Evolutionary conservation across 2,888 invertebrate species (phyloP).

Genomic region (Torymus auratus): DNA sequence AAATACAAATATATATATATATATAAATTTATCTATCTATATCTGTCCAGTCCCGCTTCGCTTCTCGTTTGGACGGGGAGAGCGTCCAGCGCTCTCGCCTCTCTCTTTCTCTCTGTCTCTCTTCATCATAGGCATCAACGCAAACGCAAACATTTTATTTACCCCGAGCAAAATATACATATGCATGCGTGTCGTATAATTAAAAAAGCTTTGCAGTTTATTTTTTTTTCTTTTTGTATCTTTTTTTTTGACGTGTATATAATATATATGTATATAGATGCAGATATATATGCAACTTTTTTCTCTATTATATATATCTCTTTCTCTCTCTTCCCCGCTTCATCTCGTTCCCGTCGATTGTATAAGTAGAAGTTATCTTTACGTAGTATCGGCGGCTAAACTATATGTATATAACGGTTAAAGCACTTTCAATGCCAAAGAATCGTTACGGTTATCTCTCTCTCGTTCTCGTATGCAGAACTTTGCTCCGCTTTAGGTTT

Average conservation of each 20-base stretch:
- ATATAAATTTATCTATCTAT: conserved; percentile 8
- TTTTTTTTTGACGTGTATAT: neutral
- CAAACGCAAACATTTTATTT: neutral
- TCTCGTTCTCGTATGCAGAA: no score
- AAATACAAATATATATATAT: conserved; percentile 47
- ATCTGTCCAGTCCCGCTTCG: conserved; percentile 1
- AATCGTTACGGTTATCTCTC: conserved; percentile 1
- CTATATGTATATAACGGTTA: conserved; percentile 18
- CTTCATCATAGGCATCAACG: conserved; percentile 38
- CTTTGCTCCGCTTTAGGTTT: no score
- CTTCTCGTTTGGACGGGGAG: neutral
- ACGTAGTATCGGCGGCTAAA: neutral
- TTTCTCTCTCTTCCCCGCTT: neutral
- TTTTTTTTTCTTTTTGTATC: no score
- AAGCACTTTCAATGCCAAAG: conserved; percentile 47
- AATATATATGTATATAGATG: conserved; percentile 16
- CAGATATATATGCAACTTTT: conserved; percentile 27
- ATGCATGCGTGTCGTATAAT: neutral
- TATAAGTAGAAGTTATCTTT: neutral
- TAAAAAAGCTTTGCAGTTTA: no score
- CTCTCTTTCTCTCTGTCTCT: conserved; percentile 26
- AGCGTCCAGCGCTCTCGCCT: conserved; percentile 57
- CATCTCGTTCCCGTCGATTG: no score
- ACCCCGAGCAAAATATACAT: neutral
- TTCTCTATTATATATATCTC: neutral